Evolutionary conservation across 1,140 invertebrate genomes (phyloP).

Genomic region (Dolichoris vasculosae): DNA sequence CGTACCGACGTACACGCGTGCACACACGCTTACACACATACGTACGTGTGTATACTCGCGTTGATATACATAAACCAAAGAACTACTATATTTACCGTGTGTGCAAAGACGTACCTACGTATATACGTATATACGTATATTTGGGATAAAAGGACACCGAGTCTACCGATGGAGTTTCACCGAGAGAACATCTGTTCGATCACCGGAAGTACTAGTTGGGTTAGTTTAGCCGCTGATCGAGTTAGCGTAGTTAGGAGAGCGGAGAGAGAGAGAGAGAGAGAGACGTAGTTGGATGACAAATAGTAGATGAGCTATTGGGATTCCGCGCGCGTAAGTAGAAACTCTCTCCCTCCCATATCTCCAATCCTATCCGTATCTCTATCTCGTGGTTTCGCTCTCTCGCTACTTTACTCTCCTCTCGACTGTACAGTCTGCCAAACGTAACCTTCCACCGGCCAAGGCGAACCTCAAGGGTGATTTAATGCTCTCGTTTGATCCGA

Average conservation of each 20-base stretch:
- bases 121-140: background rate
- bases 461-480: conserved; percentile 65
- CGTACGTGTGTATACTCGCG: background rate
- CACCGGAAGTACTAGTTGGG: conserved; percentile 60
- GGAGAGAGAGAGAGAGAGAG: background rate
- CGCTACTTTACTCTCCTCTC: background rate
- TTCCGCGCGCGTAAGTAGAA: conserved; percentile 61
- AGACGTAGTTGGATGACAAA: conserved; percentile 66
- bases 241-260: conserved; percentile 63
- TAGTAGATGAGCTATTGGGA: conserved; percentile 65
- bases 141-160: background rate
- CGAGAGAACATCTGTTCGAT: conserved; percentile 57
- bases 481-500: conserved; percentile 67
- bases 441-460: conserved; percentile 54
- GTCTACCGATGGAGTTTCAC: conserved; percentile 26
- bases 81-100: background rate
- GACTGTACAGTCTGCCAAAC: conserved; percentile 56
- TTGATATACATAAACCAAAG: background rate
- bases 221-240: conserved; percentile 66
- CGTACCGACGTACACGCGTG: background rate
- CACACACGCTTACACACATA: background rate
- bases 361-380: background rate
- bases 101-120: background rate
- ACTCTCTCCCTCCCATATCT: background rate
- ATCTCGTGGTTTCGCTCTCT: background rate